Evolutionary conservation across 2,113 vertebrate genomes (phyloP).

Genomic region (Psettodes erumei): DNA sequence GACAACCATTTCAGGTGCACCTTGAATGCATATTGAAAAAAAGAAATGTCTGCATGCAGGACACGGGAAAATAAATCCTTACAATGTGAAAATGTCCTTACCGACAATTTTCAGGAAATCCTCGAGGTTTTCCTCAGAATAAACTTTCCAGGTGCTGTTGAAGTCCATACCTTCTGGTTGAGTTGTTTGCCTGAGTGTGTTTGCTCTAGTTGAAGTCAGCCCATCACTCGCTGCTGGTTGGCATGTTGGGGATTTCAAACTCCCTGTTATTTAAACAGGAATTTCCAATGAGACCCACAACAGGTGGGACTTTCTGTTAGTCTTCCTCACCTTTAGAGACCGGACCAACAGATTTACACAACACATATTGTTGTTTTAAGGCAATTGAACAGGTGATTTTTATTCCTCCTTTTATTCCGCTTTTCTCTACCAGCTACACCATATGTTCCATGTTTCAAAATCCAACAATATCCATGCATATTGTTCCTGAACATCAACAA

Average conservation of each 20-base stretch:
- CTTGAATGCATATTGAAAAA: conserved; percentile 58
- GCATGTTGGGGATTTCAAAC: conserved; percentile 62
- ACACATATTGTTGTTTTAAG: neutral
- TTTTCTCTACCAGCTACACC: too few species aligned
- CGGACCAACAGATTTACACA: neutral
- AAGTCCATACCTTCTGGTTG: conserved; percentile 81
- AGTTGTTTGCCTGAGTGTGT: conserved; percentile 6
- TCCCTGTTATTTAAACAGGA: conserved; percentile 71
- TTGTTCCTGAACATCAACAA: neutral
- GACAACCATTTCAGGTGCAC: conserved; percentile 81
- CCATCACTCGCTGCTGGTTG: conserved; percentile 49
- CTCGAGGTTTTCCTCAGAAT: conserved; percentile 85
- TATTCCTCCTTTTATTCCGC: too few species aligned
- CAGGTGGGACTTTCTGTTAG: neutral
- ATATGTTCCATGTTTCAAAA: neutral
- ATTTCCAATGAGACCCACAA: conserved; percentile 40
- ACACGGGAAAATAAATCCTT: fast-evolving
- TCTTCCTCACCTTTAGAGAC: neutral
- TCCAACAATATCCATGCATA: neutral
- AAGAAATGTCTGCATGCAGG: fast-evolving
- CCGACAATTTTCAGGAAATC: conserved; percentile 84
- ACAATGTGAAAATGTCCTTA: conserved; percentile 64
- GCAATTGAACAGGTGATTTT: neutral
- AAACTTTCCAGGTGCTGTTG: conserved; percentile 86
- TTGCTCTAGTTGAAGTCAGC: conserved; percentile 15